Evolutionary conservation across 1,140 invertebrate genomes (phyloP).

Genomic region (Bombus soroeensis): DNA sequence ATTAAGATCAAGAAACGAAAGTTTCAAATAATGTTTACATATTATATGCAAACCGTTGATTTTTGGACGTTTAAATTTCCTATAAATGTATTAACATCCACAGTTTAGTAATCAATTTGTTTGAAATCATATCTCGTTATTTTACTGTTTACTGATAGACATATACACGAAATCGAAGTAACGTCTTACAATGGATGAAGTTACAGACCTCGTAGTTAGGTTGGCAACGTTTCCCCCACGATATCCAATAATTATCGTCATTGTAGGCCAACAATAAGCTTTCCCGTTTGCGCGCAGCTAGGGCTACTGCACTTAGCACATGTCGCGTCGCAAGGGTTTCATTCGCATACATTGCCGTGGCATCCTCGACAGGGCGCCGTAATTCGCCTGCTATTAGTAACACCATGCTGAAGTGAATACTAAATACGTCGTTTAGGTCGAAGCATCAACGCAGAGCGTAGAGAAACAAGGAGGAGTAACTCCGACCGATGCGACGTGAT

Average conservation of each 20-base stretch:
- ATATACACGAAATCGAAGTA: background rate
- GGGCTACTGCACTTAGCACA: slow-evolving; percentile 39
- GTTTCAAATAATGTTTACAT: too few species aligned
- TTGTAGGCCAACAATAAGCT: slow-evolving; percentile 63
- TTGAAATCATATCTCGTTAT: too few species aligned
- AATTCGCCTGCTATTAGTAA: slow-evolving; percentile 67
- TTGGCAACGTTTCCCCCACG: slow-evolving; percentile 10
- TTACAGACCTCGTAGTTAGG: background rate
- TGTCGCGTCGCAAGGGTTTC: slow-evolving; percentile 39
- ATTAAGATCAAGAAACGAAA: too few species aligned
- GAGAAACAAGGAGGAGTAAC: background rate
- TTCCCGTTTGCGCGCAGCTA: slow-evolving; percentile 22
- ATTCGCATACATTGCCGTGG: slow-evolving; percentile 12
- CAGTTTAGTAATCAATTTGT: too few species aligned
- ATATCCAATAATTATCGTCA: slow-evolving; percentile 57
- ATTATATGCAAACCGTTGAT: too few species aligned
- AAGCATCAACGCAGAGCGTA: background rate
- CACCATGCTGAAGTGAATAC: slow-evolving; percentile 64
- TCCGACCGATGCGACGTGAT: background rate
- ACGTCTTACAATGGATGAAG: background rate
- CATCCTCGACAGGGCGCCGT: slow-evolving; percentile 40
- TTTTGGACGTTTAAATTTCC: too few species aligned
- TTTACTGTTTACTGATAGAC: too few species aligned
- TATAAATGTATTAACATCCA: too few species aligned
- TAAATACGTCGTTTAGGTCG: slow-evolving; percentile 63